These are phyloP conservation scores for Epirrhoe tristata DNA, from an alignment of 2,888 invertebrate species.

Conservation along the genomic window DNA sequence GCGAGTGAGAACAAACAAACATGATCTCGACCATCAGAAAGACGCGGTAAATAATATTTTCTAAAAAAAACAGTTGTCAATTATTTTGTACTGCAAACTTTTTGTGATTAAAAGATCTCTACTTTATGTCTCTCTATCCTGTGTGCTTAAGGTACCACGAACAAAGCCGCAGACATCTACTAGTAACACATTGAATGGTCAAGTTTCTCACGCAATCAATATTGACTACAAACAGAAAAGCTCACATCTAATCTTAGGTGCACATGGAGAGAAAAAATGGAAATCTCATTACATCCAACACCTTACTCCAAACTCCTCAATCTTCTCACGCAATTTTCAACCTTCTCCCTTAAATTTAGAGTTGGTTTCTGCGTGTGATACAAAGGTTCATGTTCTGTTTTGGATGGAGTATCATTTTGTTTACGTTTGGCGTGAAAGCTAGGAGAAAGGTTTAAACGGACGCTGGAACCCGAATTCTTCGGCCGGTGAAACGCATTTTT, in stretches of 20 bases:
- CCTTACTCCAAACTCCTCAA: neutral
- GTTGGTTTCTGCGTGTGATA: neutral
- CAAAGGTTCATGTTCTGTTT: conserved; percentile 3
- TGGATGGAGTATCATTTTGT: conserved; percentile 60
- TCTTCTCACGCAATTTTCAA: neutral
- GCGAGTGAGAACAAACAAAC: no score
- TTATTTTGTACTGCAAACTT: no score
- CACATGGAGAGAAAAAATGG: conserved; percentile 46
- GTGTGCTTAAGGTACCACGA: no score
- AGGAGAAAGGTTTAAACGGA: conserved; percentile 72
- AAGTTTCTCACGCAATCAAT: conserved; percentile 14
- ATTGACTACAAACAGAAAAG: conserved; percentile 25
- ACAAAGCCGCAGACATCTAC: neutral
- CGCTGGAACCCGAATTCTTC: conserved; percentile 71
- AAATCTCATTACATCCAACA: conserved; percentile 47
- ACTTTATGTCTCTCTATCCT: no score
- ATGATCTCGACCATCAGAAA: no score
- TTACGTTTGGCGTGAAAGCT: conserved; percentile 74
- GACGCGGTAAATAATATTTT: no score
- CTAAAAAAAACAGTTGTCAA: no score
- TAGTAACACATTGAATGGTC: conserved; percentile 2
- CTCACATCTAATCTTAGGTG: conserved; percentile 21
- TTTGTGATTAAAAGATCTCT: no score
- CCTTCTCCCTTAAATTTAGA: neutral
- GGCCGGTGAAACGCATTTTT: conserved; percentile 69